phyloP scores from a whole-genome alignment of 30 jellyfish, hydroid and myxozoan species.

The Cassiopea xamachana region DNA sequence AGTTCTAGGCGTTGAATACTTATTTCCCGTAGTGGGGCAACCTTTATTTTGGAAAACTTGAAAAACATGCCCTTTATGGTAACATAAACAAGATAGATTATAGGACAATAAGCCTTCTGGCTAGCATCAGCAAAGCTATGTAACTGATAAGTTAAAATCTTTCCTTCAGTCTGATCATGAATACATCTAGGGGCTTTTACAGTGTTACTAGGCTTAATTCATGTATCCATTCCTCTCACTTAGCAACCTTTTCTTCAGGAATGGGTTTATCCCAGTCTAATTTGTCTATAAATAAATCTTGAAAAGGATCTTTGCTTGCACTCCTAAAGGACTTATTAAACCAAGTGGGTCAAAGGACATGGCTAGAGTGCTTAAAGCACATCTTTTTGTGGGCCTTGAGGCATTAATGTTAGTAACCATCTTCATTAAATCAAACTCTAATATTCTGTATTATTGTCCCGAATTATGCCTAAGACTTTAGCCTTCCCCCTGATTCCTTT shows the following conservation, averaged over 20 bases:
- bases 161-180: conserved; percentile 28
- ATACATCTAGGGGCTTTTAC: conserved; percentile 41
- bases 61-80: conserved; percentile 14
- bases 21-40: conserved; percentile 27
- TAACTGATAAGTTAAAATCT: conserved; percentile 33
- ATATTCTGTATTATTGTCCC: conserved; percentile 7
- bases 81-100: conserved; percentile 31
- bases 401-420: neutral
- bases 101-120: conserved; percentile 57
- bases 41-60: conserved; percentile 44
- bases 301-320: conserved; percentile 35
- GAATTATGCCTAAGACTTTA: neutral
- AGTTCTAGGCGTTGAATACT: conserved; percentile 40
- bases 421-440: neutral
- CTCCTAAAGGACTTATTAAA: neutral
- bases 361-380: neutral
- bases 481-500: neutral
- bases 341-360: neutral
- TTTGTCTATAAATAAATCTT: conserved; percentile 20
- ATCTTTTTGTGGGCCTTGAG: neutral
- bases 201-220: conserved; percentile 16
- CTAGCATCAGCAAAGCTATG: conserved; percentile 77
- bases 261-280: conserved; percentile 67
- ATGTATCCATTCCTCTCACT: conserved; percentile 39
- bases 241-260: conserved; percentile 11